These are phyloP conservation scores for Chanos chanos DNA, from an alignment of 2,797 vertebrate genomes.

Conservation along the genomic window DNA sequence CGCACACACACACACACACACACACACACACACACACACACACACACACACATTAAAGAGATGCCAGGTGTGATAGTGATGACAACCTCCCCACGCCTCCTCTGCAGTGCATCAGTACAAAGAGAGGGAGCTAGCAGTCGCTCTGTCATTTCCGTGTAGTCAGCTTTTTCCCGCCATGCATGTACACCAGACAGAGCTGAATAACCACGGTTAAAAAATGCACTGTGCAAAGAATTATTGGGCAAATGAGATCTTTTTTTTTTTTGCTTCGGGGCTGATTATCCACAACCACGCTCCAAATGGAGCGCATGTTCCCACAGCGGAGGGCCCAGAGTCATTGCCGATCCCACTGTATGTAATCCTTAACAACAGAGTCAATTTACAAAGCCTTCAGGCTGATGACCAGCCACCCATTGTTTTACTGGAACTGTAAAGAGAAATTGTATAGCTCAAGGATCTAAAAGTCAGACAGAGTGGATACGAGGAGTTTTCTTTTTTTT, in stretches of 20 bases:
- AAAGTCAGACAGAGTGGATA: background rate
- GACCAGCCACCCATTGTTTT: no score
- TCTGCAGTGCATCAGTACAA: no score
- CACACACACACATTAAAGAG: no score
- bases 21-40: no score
- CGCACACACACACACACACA: no score
- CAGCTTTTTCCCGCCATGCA: background rate
- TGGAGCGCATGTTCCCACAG: background rate
- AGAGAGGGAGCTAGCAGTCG: background rate
- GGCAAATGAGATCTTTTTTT: background rate
- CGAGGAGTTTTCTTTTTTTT: background rate
- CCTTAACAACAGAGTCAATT: background rate
- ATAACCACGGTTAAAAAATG: background rate
- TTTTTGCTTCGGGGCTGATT: background rate
- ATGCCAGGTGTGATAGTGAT: no score
- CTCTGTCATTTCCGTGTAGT: background rate
- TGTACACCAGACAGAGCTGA: background rate
- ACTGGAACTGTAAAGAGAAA: background rate
- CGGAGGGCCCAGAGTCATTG: background rate
- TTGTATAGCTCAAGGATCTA: background rate
- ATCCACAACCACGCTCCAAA: background rate
- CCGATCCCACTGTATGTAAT: slow-evolving; percentile 1
- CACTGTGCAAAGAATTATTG: background rate
- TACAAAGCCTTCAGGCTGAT: background rate
- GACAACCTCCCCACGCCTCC: no score